phyloP scores from a whole-genome alignment of 2,113 vertebrate genomes.

The Rissa tridactyla region DNA sequence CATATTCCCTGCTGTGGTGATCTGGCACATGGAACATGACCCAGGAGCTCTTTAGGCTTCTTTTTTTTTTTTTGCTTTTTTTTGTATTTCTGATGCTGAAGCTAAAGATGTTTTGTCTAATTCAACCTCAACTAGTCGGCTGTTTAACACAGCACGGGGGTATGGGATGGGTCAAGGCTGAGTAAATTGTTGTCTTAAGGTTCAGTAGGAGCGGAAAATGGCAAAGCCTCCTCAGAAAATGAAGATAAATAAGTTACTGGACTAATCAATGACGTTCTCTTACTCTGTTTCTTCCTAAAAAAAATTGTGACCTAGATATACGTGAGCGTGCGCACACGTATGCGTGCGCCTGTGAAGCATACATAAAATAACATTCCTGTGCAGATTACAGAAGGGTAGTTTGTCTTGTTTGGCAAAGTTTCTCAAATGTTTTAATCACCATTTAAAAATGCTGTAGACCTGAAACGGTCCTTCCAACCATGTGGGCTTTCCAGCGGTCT shows the following conservation, averaged over 20 bases:
- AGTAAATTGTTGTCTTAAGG: background rate
- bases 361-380: conserved; percentile 20
- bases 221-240: background rate
- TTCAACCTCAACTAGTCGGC: background rate
- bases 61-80: background rate
- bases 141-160: background rate
- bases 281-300: background rate
- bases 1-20: accelerated
- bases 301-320: background rate
- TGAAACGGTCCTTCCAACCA: background rate
- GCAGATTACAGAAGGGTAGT: background rate
- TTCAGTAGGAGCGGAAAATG: background rate
- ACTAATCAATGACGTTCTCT: background rate
- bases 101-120: background rate
- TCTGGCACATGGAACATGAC: background rate
- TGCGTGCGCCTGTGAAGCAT: background rate
- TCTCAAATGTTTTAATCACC: background rate
- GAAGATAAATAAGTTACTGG: background rate
- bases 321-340: background rate
- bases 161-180: background rate
- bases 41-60: background rate
- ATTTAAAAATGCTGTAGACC: background rate
- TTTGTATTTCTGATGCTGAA: background rate
- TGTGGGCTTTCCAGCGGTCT: background rate
- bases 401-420: conserved; percentile 18